phyloP scores from a whole-genome alignment of 2,113 vertebrate genomes.

The Mobula birostris region DNA sequence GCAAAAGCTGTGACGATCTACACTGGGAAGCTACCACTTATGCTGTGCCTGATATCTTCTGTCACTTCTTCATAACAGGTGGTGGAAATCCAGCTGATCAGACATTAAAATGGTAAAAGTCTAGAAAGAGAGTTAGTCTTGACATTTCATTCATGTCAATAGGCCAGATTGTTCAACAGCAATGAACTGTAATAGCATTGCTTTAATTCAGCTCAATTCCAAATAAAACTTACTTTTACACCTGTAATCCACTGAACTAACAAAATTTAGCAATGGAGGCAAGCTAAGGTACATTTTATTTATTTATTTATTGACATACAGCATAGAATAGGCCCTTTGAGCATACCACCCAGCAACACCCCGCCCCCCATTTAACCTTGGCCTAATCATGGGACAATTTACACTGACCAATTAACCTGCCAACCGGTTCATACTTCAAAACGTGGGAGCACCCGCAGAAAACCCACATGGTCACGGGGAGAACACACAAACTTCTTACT shows the following conservation, averaged over 20 bases:
- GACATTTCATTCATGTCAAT: not conserved
- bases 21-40: not conserved
- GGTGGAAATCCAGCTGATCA: not conserved
- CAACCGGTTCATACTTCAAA: too few species aligned
- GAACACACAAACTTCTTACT: too few species aligned
- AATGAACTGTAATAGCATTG: not conserved
- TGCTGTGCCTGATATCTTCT: not conserved
- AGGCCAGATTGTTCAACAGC: not conserved
- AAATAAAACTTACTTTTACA: not conserved
- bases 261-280: not conserved
- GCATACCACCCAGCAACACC: too few species aligned
- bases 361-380: too few species aligned
- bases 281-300: not conserved
- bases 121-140: not conserved
- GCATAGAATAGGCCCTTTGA: too few species aligned
- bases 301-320: too few species aligned
- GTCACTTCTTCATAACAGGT: not conserved
- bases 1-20: not conserved
- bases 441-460: too few species aligned
- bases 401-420: too few species aligned
- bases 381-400: too few species aligned
- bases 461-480: too few species aligned
- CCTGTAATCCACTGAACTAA: not conserved
- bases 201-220: not conserved
- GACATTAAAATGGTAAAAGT: not conserved